Conservation (phyloP, 2,113 vertebrate species). For the Microtus ochrogaster region DNA sequence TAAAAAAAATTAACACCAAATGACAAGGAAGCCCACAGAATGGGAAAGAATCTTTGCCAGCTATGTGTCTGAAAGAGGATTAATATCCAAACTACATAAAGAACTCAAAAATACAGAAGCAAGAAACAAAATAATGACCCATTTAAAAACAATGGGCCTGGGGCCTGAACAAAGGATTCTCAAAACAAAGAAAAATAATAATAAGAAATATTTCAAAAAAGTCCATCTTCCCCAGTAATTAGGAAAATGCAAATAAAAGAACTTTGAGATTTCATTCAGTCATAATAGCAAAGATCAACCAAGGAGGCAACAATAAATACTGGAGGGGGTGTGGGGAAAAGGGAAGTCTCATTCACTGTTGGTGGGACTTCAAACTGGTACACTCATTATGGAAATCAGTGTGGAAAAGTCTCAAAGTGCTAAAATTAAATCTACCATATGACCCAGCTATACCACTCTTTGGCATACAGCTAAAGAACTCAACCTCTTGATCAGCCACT, state of each 20-base stretch:
- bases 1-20: not conserved
- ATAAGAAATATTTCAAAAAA: not conserved
- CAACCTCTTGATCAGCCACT: not conserved
- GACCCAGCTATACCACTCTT: not conserved
- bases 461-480: not conserved
- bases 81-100: not conserved
- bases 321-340: not conserved
- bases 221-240: not conserved
- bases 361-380: not conserved
- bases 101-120: not conserved
- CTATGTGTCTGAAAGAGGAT: no score
- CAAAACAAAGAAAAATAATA: not conserved
- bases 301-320: not conserved
- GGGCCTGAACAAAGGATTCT: not conserved
- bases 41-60: not conserved
- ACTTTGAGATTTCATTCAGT: not conserved
- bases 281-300: not conserved
- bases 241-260: not conserved
- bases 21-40: not conserved
- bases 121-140: not conserved
- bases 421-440: not conserved
- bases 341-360: not conserved
- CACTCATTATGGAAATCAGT: not conserved
- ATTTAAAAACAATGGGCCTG: not conserved
- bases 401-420: not conserved